A percentile compares a stretch with the other conserved stretches of the same genome.
phyloP scores from a whole-genome alignment of 2,797 vertebrate species.

The Clarias laeviceps region DNA sequence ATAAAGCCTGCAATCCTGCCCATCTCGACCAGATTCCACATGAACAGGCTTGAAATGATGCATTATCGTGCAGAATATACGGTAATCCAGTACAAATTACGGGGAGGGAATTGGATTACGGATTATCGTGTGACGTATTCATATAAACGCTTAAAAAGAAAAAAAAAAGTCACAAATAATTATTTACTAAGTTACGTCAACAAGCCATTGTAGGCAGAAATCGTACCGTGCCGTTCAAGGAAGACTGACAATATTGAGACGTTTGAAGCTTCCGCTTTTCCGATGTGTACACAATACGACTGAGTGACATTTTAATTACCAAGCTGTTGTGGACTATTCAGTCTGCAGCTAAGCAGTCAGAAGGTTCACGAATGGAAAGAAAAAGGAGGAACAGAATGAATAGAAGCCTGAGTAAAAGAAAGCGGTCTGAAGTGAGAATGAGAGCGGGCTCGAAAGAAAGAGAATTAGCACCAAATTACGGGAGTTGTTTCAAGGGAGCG shows the following conservation, averaged over 20 bases:
- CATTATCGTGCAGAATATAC: neutral
- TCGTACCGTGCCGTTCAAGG: slow-evolving; percentile 56
- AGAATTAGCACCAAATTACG: slow-evolving; percentile 7
- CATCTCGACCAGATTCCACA: slow-evolving; percentile 72
- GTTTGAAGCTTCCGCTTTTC: slow-evolving; percentile 58
- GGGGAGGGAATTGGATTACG: slow-evolving; percentile 61
- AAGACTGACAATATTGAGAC: slow-evolving; percentile 58
- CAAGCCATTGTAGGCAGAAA: slow-evolving; percentile 50
- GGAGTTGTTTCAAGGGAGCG: neutral
- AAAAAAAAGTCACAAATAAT: slow-evolving; percentile 62
- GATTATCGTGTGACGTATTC: slow-evolving; percentile 61
- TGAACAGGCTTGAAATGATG: slow-evolving; percentile 44
- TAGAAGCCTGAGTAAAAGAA: slow-evolving; percentile 24
- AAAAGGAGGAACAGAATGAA: slow-evolving; percentile 57
- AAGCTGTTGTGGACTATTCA: slow-evolving; percentile 55
- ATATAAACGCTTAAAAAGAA: slow-evolving; percentile 42
- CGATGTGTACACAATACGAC: slow-evolving; percentile 49
- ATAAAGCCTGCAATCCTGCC: slow-evolving; percentile 71
- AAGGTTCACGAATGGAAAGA: slow-evolving; percentile 46
- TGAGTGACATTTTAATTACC: slow-evolving; percentile 75
- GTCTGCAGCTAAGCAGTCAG: slow-evolving; percentile 13
- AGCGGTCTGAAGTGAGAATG: slow-evolving; percentile 15
- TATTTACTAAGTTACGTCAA: slow-evolving; percentile 52
- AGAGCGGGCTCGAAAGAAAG: slow-evolving; percentile 15
- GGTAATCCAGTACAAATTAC: slow-evolving; percentile 33